A percentile compares a stretch with the other conserved stretches of the same genome.
Evolutionary conservation across 2,888 invertebrate species (phyloP).

Genomic region (Lasioglossum calceatum): DNA sequence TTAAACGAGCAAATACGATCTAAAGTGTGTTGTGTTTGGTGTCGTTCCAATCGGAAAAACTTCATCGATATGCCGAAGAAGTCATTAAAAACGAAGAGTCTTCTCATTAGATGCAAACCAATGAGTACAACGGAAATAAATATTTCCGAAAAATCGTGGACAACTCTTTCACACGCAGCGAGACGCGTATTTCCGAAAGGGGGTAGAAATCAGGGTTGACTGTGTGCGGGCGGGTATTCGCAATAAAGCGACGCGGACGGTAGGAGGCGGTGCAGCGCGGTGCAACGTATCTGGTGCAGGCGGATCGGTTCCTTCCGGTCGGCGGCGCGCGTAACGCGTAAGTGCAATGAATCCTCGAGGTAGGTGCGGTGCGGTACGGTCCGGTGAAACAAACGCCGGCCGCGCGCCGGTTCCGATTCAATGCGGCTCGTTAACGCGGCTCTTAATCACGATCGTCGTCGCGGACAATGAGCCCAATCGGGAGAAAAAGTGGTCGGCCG

Average conservation of each 20-base stretch:
- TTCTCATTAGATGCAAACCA: background rate
- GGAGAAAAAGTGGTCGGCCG: constrained; percentile 75
- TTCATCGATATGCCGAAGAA: background rate
- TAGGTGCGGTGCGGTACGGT: constrained; percentile 21
- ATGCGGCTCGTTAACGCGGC: constrained; percentile 79
- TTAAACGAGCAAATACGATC: too few species aligned
- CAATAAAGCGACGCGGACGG: background rate
- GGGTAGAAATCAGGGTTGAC: background rate
- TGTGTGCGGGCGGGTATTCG: background rate
- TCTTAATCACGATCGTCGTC: constrained; percentile 77
- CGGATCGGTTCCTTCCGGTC: constrained; percentile 57
- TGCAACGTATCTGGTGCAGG: constrained; percentile 6
- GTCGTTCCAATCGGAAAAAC: too few species aligned
- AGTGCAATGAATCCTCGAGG: constrained; percentile 65
- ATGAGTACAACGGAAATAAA: background rate
- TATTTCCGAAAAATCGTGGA: background rate
- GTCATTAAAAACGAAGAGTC: background rate
- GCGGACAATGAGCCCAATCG: constrained; percentile 77
- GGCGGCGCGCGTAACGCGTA: constrained; percentile 58
- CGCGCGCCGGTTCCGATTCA: constrained; percentile 70
- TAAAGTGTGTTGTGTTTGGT: too few species aligned
- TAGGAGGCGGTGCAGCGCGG: background rate
- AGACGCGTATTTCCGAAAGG: background rate
- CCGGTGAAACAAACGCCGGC: constrained; percentile 62
- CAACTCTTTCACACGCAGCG: background rate